Conservation (phyloP, 2,797 vertebrate genomes). For the Peromyscus aztecus region DNA sequence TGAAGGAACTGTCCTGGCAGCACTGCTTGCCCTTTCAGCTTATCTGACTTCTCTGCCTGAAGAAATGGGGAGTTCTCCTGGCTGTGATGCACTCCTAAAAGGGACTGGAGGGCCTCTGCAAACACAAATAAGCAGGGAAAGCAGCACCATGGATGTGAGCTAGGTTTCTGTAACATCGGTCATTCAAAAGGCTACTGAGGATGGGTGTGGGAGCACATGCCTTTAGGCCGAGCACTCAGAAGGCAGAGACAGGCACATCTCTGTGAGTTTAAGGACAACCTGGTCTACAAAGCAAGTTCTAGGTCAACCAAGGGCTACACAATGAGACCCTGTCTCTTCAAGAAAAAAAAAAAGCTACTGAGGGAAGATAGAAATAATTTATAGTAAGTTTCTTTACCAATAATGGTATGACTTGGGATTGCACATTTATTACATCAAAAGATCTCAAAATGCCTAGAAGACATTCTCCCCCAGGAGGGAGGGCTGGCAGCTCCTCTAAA, state of each 20-base stretch:
- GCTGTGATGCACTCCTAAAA: not conserved
- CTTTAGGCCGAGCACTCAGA: not conserved
- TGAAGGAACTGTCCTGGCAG: not conserved
- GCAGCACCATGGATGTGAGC: not conserved
- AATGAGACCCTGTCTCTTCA: not conserved
- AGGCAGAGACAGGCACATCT: not conserved
- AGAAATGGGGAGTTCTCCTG: not conserved
- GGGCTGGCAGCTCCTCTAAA: not conserved
- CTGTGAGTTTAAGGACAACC: not conserved
- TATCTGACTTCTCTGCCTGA: not conserved
- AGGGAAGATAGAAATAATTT: not conserved
- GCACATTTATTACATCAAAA: slow-evolving; percentile 18
- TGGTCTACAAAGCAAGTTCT: not conserved
- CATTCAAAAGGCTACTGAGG: slow-evolving; percentile 39
- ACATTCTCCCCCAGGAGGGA: slow-evolving; percentile 10
- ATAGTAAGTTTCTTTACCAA: slow-evolving; percentile 30
- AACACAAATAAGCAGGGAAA: not conserved
- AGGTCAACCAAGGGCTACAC: not conserved
- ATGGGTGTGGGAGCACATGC: not conserved
- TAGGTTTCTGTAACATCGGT: not conserved
- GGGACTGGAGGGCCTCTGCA: not conserved
- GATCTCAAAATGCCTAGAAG: slow-evolving; percentile 30
- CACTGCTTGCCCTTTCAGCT: not conserved
- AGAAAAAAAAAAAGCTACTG: not conserved
- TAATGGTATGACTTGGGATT: slow-evolving; percentile 9